phyloP scores from a whole-genome alignment of 2,797 vertebrate genomes.

The Emydoidea blandingii region DNA sequence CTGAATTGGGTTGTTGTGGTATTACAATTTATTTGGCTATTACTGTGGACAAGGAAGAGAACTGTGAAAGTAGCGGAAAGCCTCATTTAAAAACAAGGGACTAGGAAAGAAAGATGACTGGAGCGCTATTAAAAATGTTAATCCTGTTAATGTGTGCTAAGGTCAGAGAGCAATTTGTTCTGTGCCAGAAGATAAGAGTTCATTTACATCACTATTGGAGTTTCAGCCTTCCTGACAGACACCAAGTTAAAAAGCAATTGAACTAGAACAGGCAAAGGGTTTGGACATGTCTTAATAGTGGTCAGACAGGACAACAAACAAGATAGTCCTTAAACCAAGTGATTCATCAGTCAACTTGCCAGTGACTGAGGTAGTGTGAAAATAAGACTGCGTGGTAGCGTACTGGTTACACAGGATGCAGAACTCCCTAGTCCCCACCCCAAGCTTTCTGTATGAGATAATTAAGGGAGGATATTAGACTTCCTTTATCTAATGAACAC shows the following conservation, averaged over 20 bases:
- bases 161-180: background rate
- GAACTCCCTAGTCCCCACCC: background rate
- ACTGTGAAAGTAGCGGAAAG: background rate
- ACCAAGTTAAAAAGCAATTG: background rate
- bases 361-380: background rate
- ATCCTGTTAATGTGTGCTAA: background rate
- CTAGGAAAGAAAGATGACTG: background rate
- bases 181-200: slow-evolving; percentile 5
- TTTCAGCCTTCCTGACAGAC: slow-evolving; percentile 35
- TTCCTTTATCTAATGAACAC: background rate
- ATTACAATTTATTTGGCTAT: background rate
- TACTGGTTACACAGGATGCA: background rate
- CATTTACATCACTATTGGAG: background rate
- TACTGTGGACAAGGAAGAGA: background rate
- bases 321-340: background rate
- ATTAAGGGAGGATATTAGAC: background rate
- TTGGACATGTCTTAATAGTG: background rate
- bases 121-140: background rate
- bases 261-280: background rate
- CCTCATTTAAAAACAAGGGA: slow-evolving; percentile 1
- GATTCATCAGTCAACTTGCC: background rate
- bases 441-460: background rate
- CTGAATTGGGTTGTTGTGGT: background rate
- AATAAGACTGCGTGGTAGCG: background rate
- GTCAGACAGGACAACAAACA: background rate